phyloP scores from a whole-genome alignment of 2,888 invertebrate genomes.

The Drosophila robusta region DNA sequence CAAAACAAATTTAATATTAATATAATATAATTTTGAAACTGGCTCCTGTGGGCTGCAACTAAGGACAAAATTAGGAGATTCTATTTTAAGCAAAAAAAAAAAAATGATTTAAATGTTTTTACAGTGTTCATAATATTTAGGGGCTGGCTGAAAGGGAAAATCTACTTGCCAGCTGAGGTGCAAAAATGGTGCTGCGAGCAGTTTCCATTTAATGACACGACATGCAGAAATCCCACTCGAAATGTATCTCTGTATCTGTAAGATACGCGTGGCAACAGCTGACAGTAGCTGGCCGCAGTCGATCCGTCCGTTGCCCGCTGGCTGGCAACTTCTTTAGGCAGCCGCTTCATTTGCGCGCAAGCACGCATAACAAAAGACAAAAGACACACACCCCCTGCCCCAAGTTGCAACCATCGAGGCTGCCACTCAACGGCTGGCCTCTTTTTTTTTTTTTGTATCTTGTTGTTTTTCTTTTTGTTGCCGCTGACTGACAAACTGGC shows the following conservation, averaged over 20 bases:
- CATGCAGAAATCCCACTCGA: constrained; percentile 34
- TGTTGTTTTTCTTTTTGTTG: neutral
- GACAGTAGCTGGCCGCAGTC: constrained; percentile 42
- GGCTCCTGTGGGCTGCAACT: too few species aligned
- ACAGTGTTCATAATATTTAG: constrained; percentile 17
- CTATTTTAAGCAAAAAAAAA: neutral
- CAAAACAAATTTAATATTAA: too few species aligned
- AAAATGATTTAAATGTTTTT: neutral
- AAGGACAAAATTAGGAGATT: too few species aligned
- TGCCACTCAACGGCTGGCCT: constrained; percentile 73
- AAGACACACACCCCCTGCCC: constrained; percentile 53
- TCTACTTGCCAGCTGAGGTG: constrained; percentile 47
- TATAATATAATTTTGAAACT: too few species aligned
- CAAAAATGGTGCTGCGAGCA: constrained; percentile 63
- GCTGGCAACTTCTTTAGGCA: constrained; percentile 32
- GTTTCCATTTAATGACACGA: constrained; percentile 71
- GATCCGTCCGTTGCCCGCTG: neutral
- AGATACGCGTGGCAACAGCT: constrained; percentile 72
- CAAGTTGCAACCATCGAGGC: constrained; percentile 42
- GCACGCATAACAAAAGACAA: constrained; percentile 80
- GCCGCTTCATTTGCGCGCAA: constrained; percentile 81
- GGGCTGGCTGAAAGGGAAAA: constrained; percentile 54
- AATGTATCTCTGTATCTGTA: constrained; percentile 60
- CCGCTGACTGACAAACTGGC: constrained; percentile 55
- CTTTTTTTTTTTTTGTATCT: constrained; percentile 49